These are phyloP conservation scores for Anodontia alba DNA, from an alignment of 2,888 invertebrate genomes.

Conservation along the genomic window DNA sequence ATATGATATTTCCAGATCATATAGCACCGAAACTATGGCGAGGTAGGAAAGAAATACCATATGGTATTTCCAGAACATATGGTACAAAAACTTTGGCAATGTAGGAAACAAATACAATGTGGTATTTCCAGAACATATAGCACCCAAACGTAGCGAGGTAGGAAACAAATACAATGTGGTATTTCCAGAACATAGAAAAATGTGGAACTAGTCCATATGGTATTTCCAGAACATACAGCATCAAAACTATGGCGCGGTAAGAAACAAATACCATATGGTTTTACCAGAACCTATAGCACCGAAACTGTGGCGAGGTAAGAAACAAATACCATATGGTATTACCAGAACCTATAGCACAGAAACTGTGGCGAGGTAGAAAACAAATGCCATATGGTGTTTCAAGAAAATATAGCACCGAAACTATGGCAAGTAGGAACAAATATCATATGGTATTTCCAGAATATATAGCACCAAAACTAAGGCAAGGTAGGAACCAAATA, in stretches of 20 bases:
- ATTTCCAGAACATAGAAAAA: too few species aligned
- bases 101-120: too few species aligned
- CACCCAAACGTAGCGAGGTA: too few species aligned
- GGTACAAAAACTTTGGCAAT: too few species aligned
- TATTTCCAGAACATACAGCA: conserved; percentile 97
- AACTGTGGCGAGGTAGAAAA: too few species aligned
- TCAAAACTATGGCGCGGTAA: conserved; percentile 96
- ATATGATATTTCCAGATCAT: conserved; percentile 97
- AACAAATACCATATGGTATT: too few species aligned
- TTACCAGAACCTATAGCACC: conserved; percentile 98
- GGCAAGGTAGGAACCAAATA: too few species aligned
- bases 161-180: too few species aligned
- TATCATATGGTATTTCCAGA: not conserved
- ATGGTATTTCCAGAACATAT: not conserved
- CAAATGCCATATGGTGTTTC: conserved; percentile 96
- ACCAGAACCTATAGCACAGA: not conserved
- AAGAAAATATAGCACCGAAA: conserved; percentile 96
- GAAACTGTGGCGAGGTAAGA: conserved; percentile 86
- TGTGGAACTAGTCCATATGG: conserved; percentile 95
- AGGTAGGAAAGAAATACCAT: conserved; percentile 87
- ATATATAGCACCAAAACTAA: too few species aligned
- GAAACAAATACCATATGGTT: conserved; percentile 92
- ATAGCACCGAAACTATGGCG: conserved; percentile 97
- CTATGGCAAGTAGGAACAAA: conserved; percentile 92
- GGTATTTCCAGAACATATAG: too few species aligned